A percentile compares a stretch with the other conserved stretches of the same genome.
Conservation (phyloP, 2,113 vertebrate genomes). For the Manacus vitellinus region DNA sequence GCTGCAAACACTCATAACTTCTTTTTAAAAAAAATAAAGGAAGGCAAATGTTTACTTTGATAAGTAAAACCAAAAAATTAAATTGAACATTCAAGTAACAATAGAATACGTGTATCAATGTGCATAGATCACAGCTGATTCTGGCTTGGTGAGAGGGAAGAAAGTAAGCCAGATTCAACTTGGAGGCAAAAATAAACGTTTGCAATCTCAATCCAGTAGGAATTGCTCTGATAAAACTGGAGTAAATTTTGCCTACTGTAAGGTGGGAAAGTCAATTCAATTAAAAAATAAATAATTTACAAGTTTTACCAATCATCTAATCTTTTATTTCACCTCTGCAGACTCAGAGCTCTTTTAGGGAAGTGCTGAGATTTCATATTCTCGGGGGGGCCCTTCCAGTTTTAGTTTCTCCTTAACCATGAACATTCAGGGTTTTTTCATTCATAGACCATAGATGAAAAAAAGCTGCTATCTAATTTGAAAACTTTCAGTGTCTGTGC, state of each 20-base stretch:
- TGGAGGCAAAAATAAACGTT: background rate
- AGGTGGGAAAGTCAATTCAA: background rate
- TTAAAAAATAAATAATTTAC: background rate
- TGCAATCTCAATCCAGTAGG: background rate
- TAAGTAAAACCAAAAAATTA: background rate
- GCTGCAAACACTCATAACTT: background rate
- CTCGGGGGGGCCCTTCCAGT: background rate
- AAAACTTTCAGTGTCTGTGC: background rate
- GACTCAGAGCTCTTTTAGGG: background rate
- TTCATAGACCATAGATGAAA: background rate
- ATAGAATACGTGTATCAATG: accelerated
- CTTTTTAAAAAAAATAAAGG: background rate
- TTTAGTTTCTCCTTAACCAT: background rate
- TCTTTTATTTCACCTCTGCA: background rate
- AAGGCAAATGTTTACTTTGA: background rate
- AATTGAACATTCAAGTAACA: background rate
- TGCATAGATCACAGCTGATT: background rate
- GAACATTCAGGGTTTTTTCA: background rate
- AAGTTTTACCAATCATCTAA: accelerated
- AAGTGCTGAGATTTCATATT: background rate
- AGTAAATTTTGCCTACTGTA: background rate
- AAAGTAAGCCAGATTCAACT: background rate
- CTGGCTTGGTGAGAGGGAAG: background rate
- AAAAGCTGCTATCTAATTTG: background rate
- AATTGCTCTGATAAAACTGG: background rate